phyloP scores from a whole-genome alignment of 2,113 vertebrate genomes.

The Notothenia rossii region DNA sequence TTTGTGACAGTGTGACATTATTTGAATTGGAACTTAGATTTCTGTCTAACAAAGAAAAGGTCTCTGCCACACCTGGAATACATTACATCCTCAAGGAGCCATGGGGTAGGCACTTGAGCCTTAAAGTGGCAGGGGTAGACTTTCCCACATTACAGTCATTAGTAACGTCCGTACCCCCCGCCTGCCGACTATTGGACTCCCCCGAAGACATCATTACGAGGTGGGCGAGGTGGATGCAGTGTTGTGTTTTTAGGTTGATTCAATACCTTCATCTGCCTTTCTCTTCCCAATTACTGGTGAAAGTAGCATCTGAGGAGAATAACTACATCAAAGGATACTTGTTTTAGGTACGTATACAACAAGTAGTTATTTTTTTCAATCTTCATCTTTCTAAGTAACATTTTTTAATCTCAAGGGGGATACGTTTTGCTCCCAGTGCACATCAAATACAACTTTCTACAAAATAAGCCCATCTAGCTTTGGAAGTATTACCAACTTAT shows the following conservation, averaged over 20 bases:
- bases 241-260: not conserved
- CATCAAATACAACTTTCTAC: conserved; percentile 9
- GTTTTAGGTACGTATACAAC: not conserved
- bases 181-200: conserved; percentile 14
- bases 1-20: not conserved
- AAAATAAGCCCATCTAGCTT: conserved; percentile 14
- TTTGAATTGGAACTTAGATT: not conserved
- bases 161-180: conserved; percentile 50
- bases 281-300: not conserved
- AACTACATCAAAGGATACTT: not conserved
- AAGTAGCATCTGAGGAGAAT: not conserved
- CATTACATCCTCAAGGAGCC: conserved; percentile 66
- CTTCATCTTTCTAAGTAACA: not conserved
- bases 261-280: not conserved
- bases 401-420: not conserved
- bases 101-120: conserved; percentile 65
- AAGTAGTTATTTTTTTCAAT: not conserved
- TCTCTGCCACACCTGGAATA: conserved; percentile 70
- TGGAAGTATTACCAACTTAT: conserved; percentile 39
- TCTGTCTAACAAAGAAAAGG: conserved; percentile 14
- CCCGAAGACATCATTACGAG: conserved; percentile 58
- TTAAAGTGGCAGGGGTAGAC: conserved; percentile 68
- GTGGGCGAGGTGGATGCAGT: conserved; percentile 10
- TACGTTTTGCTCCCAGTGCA: not conserved
- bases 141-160: conserved; percentile 72